A percentile compares a stretch with the other conserved stretches of the same genome.
Evolutionary conservation across 2,797 vertebrate genomes (phyloP).

Genomic region (Esox masquinongy): DNA sequence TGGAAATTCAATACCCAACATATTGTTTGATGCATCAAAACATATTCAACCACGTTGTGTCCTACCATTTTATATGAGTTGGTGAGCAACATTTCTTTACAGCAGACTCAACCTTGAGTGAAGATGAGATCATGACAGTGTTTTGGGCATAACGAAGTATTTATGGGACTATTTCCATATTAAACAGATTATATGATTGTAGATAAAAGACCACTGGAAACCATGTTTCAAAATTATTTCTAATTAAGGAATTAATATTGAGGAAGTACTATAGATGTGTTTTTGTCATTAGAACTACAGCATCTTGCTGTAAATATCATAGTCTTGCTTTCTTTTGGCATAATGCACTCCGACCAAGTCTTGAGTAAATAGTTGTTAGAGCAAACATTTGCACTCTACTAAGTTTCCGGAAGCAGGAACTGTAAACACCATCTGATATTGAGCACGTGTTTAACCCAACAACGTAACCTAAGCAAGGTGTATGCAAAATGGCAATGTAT

Average conservation of each 20-base stretch:
- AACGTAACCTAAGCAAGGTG: background rate
- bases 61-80: background rate
- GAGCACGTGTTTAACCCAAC: background rate
- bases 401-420: background rate
- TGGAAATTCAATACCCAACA: background rate
- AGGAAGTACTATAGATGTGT: too few relatives aligned
- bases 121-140: background rate
- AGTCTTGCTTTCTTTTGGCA: background rate
- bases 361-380: background rate
- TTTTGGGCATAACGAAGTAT: background rate
- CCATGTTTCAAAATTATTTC: background rate
- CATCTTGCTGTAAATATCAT: background rate
- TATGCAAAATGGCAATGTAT: background rate
- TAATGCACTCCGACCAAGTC: background rate
- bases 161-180: background rate
- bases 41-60: too few relatives aligned
- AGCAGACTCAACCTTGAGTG: too few relatives aligned
- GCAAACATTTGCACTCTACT: background rate
- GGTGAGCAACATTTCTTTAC: background rate
- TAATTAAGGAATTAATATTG: background rate
- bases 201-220: background rate
- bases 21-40: background rate
- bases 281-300: background rate
- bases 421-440: background rate
- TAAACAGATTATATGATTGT: background rate